Conservation (phyloP, 1,140 invertebrate species). For the Caenorhabditis brenneri region DNA sequence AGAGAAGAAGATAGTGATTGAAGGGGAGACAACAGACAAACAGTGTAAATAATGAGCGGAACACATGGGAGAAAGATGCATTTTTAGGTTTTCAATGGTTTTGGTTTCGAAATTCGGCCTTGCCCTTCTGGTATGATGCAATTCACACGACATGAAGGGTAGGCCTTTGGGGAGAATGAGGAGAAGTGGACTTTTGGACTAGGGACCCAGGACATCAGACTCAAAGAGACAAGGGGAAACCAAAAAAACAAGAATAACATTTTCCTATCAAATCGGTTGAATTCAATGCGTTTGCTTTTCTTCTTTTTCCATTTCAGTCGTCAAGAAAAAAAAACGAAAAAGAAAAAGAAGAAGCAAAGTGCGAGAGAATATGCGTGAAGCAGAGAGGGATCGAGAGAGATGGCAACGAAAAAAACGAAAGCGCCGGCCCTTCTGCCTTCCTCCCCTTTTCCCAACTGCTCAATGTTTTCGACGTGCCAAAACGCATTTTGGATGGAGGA, state of each 20-base stretch:
- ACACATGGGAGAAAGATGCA: neutral
- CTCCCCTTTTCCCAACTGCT: constrained; percentile 5
- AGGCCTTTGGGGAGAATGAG: neutral
- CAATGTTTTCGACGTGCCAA: constrained; percentile 43
- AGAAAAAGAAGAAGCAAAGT: neutral
- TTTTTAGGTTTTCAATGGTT: neutral
- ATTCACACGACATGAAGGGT: neutral
- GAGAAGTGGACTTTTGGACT: neutral
- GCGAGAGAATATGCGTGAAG: constrained; percentile 24
- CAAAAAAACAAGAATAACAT: constrained; percentile 13
- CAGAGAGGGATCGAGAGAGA: constrained; percentile 26
- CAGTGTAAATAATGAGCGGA: constrained; percentile 12
- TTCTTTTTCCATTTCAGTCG: neutral
- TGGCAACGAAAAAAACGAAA: constrained; percentile 18
- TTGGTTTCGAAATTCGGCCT: neutral
- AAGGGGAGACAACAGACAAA: neutral
- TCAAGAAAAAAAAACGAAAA: neutral
- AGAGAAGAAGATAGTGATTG: neutral
- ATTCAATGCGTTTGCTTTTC: neutral
- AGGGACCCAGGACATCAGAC: neutral
- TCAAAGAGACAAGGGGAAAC: neutral
- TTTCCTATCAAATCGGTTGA: constrained; percentile 27
- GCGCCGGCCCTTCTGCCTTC: constrained; percentile 16
- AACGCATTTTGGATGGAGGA: constrained; percentile 30
- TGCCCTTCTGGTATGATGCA: neutral